Evolutionary conservation across 2,888 invertebrate genomes (phyloP).

Genomic region (Lathronympha strigana): DNA sequence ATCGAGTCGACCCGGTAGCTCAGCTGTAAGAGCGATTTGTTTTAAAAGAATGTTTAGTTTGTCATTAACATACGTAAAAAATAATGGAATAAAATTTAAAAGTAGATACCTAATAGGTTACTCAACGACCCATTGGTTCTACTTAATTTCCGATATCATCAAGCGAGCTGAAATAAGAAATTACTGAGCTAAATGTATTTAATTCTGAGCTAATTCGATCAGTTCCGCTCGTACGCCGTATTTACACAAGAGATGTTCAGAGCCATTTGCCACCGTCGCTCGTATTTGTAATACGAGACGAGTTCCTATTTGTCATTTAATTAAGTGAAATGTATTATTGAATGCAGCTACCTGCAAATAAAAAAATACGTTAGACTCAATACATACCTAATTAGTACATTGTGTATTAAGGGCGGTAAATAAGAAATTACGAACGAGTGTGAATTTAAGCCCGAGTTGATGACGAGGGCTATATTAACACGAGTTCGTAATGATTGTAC

Average conservation of each 20-base stretch:
- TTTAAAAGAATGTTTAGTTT: no score
- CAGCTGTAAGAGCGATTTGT: not conserved
- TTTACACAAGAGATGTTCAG: constrained; percentile 37
- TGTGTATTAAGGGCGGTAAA: no score
- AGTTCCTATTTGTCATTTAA: constrained; percentile 17
- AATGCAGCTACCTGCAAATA: not conserved
- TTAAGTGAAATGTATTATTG: constrained; percentile 19
- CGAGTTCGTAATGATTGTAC: no score
- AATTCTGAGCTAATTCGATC: constrained; percentile 20
- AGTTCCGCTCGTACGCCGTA: constrained; percentile 31
- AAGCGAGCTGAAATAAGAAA: not conserved
- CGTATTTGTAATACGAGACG: constrained; percentile 27
- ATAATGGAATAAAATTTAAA: no score
- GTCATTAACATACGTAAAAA: no score
- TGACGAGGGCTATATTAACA: no score
- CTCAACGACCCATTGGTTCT: not conserved
- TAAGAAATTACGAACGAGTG: no score
- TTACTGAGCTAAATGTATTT: not conserved
- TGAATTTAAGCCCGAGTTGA: no score
- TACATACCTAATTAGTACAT: no score
- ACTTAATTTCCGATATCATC: not conserved
- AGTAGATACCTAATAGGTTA: no score
- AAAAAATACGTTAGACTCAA: no score
- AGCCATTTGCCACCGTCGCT: constrained; percentile 30
- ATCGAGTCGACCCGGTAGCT: not conserved